Evolutionary conservation across 2,797 vertebrate species (phyloP), one percentile per base, ranked within the genome.

Genomic region (Cynopterus sphinx): DNA sequence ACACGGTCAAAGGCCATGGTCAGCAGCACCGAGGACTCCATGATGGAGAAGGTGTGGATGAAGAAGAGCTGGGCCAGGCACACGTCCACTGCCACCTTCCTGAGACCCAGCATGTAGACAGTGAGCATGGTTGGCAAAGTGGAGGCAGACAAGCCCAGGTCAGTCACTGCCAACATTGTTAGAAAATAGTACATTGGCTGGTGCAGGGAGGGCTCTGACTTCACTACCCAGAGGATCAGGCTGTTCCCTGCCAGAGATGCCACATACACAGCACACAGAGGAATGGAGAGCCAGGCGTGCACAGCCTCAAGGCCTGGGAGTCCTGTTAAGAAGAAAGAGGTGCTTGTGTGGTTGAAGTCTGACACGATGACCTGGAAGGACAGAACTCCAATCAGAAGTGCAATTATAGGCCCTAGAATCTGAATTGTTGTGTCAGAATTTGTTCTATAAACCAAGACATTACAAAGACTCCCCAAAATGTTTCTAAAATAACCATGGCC

Each of bases 111-210:
- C 33, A 75, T 17, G 31, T 97, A 94, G 55, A 96, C 49, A 4
- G 75, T 26, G 70, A 96, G 9, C 96, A 96, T 94, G n/a, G 91
- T 96, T 63, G 97, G 98, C 22, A 98, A n/a, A 0, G 96, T 97
- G 92, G 95, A 96, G 16, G 78, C 87, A 53, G 96, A 97, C 33
- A 97, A 57, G 9, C 93, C 96, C 41, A 97, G 90, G 57, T 97
- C 96, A 0, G 96, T 97, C 21, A 92, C 39, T 1, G 95, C 95
- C 79, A 98, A 31, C 96, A 98, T 96, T 0, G 86, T 96, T 22
- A 97, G 90, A 21, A 98, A 97, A 55, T 85, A 96, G 88, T 97
- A 96, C 98, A 97, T 96, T 85, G 97, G 97, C 33, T 96, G 95
- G 41, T 97, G 96, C 13, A 98, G 74, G 21, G 78, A 61, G 22